Evolutionary conservation across 2,888 invertebrate genomes (phyloP), one percentile per base, ranked within the genome.

Genomic region (Julus scanicus): DNA sequence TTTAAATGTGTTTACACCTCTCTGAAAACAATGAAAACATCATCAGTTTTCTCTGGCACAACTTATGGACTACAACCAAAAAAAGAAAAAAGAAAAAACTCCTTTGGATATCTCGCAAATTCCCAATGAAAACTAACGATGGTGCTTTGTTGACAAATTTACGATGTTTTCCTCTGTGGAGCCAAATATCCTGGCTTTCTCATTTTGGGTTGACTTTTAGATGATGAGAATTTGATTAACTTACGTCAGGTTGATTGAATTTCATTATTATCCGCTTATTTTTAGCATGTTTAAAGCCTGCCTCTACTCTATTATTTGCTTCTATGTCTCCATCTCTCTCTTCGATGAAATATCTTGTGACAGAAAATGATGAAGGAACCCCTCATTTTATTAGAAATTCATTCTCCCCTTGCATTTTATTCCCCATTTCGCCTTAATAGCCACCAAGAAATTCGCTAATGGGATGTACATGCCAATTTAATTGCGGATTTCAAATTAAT

Each of bases 201-300:
- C 71, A 71, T 71, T 71, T 71, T 29, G 71, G 71, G 29, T 71
- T 29, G n/a, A 8, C 71, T 71, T 71, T 71, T 71, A 71, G 71
- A 71, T 71, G 71, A 71, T 71, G 71, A 71, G 71, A 71, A 71
- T 71, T 71, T 71, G 71, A 71, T 71, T 71, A 71, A 71, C 71
- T 71, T 71, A 71, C 29, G 71, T 71, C 71, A 71, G 71, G 71
- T 71, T 71, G 71, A 71, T 71, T 71, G 71, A 71, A 71, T 71
- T 71, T 71, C 71, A 71, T 71, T 71, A 71, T 71, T 71, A 71
- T 71, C 29, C 29, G 20, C 20, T 71, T 71, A 71, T 71, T 71
- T 71, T 71, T 71, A 71, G 71, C 71, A 71, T 71, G 71, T 11
- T 29, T 71, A 71, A 71, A 63, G 63, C 20, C 63, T 63, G 71